Base-by-base conservation (phyloP, 2,797 vertebrate genomes). In the Channallabes apus region DNA sequence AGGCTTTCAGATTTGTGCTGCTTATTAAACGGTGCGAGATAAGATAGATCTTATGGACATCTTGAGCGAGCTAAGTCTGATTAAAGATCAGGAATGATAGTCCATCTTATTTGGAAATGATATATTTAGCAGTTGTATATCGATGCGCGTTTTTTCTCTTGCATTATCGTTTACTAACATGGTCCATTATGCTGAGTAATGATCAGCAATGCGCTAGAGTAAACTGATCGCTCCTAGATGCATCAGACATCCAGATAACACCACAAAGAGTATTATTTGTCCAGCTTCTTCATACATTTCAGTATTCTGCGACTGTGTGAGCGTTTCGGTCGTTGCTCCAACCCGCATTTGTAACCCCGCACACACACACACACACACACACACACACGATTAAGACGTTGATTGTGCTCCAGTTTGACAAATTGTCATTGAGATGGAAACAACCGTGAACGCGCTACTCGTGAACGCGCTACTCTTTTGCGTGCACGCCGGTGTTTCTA, bases 111-210 rank as follows among this genome's bases (percentile, higher is more conserved):
- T 56, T 78, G 27, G 20, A 78, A 79, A 79, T n/a, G 0, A 62
- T 58, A 7, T 62, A 8, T 62, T 24, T 51, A 27, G 51, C 73
- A 79, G 22, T 17, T 12, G 7, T 56, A 41, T 6, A 41, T 27
- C 4, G 38, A 71, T 35, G 77, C 41, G 59, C 51, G 9, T 35
- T 35, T 24, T 3, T 8, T 9, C 11, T 17, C 46, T 51, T 51
- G 11, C 11, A 12, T 51, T 51, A 51, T 51, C 75, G 68, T 29
- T 76, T 56, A 75, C 9, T 56, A 75, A 18, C n/a, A 56, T 32
- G 27, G 54, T 58, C 17, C 17, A 62, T 59, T 68, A 86, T 90
- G 90, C 90, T 89, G 88, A 89, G 87, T 89, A 91, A 91, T 84
- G 87, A 85, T 87, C 84, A 88, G 87, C 84, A 89, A 78, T 88